Conservation (phyloP, 2,797 vertebrate genomes). For the Sternarchorhynchus goeldii region DNA sequence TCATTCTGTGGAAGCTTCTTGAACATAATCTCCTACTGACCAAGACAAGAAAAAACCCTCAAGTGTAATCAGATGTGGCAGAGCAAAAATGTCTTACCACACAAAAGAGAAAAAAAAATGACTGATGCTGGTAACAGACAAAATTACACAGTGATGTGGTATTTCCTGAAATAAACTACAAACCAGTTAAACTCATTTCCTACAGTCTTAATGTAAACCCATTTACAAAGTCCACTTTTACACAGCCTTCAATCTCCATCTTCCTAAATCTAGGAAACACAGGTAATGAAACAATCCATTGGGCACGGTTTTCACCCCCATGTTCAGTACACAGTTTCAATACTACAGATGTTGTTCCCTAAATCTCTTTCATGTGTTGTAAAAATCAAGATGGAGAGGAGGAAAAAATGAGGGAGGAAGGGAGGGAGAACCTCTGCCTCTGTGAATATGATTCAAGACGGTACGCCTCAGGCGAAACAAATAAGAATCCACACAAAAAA, state of each 20-base stretch:
- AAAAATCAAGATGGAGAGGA: slow-evolving; percentile 62
- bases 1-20: slow-evolving; percentile 60
- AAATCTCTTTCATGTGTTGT: slow-evolving; percentile 72
- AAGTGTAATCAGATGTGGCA: slow-evolving; percentile 42
- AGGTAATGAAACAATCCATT: slow-evolving; percentile 42
- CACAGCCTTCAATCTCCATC: slow-evolving; percentile 5
- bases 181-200: slow-evolving; percentile 28
- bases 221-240: slow-evolving; percentile 13
- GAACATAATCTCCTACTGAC: slow-evolving; percentile 66
- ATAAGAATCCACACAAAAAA: slow-evolving; percentile 55
- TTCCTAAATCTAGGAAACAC: slow-evolving; percentile 28
- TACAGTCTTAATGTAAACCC: slow-evolving; percentile 48
- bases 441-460: slow-evolving; percentile 53
- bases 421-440: slow-evolving; percentile 33
- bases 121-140: slow-evolving; percentile 36
- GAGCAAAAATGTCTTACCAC: slow-evolving; percentile 26
- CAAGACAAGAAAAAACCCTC: slow-evolving; percentile 68
- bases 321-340: slow-evolving; percentile 51
- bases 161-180: slow-evolving; percentile 44
- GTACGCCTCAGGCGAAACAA: slow-evolving; percentile 62
- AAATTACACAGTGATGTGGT: slow-evolving; percentile 51
- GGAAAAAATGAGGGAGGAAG: slow-evolving; percentile 61
- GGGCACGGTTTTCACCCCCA: slow-evolving; percentile 19
- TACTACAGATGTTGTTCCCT: slow-evolving; percentile 73
- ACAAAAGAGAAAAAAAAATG: background rate